Conservation (phyloP, 2,888 invertebrate genomes). For the Nudaria mundana region DNA sequence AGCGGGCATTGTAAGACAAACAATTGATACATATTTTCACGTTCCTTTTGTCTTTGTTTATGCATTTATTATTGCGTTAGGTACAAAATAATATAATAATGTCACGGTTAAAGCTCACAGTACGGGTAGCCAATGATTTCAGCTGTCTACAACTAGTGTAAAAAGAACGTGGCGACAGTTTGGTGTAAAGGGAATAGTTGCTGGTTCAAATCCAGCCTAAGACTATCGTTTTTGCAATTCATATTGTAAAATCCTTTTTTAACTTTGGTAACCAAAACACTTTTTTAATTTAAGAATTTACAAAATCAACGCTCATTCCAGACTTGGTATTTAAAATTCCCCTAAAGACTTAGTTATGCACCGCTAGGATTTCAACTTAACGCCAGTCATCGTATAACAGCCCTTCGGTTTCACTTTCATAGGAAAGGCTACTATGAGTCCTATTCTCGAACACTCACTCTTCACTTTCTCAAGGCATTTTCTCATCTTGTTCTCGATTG, state of each 20-base stretch:
- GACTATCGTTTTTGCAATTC: no score
- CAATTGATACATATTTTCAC: constrained; percentile 66
- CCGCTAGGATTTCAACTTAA: constrained; percentile 26
- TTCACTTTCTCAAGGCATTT: neutral
- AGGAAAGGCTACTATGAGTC: constrained; percentile 18
- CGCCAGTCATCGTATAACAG: constrained; percentile 42
- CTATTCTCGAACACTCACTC: constrained; percentile 2
- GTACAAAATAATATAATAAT: no score
- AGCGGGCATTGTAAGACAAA: constrained; percentile 54
- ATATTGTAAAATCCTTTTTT: no score
- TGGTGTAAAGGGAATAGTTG: no score
- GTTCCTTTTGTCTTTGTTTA: constrained; percentile 44
- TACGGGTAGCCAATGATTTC: neutral
- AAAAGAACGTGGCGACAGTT: no score
- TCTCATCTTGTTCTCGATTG: neutral
- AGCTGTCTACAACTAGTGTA: no score
- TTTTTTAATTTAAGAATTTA: no score
- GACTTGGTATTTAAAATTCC: constrained; percentile 11
- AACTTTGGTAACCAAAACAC: no score
- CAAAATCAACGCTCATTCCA: constrained; percentile 15
- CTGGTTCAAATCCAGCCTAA: no score
- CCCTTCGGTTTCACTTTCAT: constrained; percentile 43
- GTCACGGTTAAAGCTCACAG: neutral
- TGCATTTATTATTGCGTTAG: constrained; percentile 10
- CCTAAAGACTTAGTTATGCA: constrained; percentile 16